These are phyloP conservation scores for Hylia prasina DNA, from an alignment of 2,113 vertebrate genomes.

Conservation along the genomic window DNA sequence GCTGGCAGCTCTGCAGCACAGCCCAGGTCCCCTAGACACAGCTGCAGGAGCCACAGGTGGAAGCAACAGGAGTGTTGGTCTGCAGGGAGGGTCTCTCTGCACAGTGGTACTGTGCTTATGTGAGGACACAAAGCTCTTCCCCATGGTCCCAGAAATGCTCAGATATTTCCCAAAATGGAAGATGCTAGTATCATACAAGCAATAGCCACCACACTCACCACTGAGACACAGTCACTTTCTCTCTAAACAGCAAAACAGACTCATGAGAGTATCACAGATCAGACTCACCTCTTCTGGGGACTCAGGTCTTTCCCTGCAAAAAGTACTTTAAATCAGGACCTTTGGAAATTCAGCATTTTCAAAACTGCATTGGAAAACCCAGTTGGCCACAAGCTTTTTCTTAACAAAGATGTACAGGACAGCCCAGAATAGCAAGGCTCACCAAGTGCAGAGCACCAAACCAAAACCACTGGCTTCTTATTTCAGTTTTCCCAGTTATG, in stretches of 20 bases:
- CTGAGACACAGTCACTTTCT: neutral
- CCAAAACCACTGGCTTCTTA: neutral
- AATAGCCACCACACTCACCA: neutral
- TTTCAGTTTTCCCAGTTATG: neutral
- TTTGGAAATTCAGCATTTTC: neutral
- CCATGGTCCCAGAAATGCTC: accelerated
- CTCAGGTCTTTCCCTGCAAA: neutral
- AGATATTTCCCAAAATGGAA: neutral
- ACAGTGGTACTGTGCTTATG: accelerated
- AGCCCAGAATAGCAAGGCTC: neutral
- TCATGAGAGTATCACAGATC: neutral
- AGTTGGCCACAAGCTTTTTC: neutral
- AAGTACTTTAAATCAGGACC: neutral
- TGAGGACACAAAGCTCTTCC: neutral
- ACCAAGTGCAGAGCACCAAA: neutral
- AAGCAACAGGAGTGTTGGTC: neutral
- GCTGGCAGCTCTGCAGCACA: neutral
- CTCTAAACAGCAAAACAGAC: neutral
- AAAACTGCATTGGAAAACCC: neutral
- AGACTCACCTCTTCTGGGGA: neutral
- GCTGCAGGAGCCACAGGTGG: neutral
- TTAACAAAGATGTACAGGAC: neutral
- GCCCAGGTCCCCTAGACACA: neutral
- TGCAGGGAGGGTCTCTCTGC: neutral
- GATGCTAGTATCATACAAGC: neutral